These are phyloP conservation scores for Cryptoprocta ferox DNA, from an alignment of 2,797 vertebrate genomes.

Conservation along the genomic window DNA sequence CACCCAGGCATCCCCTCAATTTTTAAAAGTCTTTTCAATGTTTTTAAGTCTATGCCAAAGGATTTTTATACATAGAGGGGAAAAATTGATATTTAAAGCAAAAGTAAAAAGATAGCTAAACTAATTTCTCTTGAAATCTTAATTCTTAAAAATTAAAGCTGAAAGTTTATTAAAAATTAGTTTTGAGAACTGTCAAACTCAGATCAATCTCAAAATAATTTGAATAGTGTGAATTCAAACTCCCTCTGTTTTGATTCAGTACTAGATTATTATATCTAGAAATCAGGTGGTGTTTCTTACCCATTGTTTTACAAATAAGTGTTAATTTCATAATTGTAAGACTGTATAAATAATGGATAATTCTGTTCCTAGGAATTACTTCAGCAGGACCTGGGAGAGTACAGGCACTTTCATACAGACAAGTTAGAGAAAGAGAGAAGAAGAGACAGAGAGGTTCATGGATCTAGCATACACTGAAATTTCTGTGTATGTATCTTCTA, in stretches of 20 bases:
- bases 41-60: not conserved
- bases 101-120: not conserved
- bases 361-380: not conserved
- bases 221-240: slow-evolving; percentile 11
- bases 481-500: not conserved
- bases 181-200: not conserved
- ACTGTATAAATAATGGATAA: not conserved
- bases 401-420: not conserved
- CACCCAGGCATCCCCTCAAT: too few species aligned
- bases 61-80: slow-evolving; percentile 7
- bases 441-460: not conserved
- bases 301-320: slow-evolving; percentile 32
- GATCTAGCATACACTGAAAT: not conserved
- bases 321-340: slow-evolving; percentile 8
- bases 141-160: slow-evolving; percentile 49
- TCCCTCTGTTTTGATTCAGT: not conserved
- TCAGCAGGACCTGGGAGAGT: not conserved
- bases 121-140: slow-evolving; percentile 42
- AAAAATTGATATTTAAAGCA: not conserved
- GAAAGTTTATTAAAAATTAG: slow-evolving; percentile 27
- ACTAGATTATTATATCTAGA: slow-evolving; percentile 11
- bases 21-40: not conserved
- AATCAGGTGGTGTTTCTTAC: slow-evolving; percentile 2
- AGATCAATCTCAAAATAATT: slow-evolving; percentile 46
- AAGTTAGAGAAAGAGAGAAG: not conserved